These are phyloP conservation scores for Hartigia nigra DNA, from an alignment of 2,888 invertebrate genomes.

Conservation along the genomic window DNA sequence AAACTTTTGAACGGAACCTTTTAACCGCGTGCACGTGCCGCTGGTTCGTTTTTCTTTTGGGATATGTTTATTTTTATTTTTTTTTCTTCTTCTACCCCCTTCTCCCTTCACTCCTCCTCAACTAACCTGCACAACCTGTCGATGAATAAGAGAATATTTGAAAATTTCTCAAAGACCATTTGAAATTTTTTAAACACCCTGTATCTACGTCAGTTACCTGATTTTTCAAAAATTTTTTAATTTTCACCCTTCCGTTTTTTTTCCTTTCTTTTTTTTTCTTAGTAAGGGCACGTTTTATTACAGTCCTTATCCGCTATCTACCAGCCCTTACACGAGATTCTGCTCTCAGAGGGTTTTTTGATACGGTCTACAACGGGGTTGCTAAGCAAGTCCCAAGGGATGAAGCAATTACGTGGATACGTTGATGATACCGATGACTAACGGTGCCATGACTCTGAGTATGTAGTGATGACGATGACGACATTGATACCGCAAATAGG, in stretches of 20 bases:
- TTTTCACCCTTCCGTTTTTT: not conserved
- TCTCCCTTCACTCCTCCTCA: slow-evolving; percentile 18
- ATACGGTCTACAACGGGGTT: slow-evolving; percentile 24
- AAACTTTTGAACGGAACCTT: slow-evolving; percentile 57
- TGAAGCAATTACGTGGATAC: slow-evolving; percentile 48
- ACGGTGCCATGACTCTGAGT: slow-evolving; percentile 20
- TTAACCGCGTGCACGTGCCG: slow-evolving; percentile 62
- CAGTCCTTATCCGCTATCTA: slow-evolving; percentile 26
- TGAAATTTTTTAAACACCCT: not conserved
- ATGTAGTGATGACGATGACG: slow-evolving; percentile 29
- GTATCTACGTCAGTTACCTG: not conserved
- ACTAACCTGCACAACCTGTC: not conserved
- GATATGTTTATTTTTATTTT: not conserved
- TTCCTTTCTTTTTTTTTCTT: slow-evolving; percentile 8
- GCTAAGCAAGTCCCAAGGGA: slow-evolving; percentile 33
- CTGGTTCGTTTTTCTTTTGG: slow-evolving; percentile 23
- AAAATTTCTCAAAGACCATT: too few species aligned
- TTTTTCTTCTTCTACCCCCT: slow-evolving; percentile 22
- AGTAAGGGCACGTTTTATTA: slow-evolving; percentile 17
- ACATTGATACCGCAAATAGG: slow-evolving; percentile 32
- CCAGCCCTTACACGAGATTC: not conserved
- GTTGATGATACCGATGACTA: slow-evolving; percentile 38
- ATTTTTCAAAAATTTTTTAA: not conserved
- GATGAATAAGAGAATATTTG: not conserved
- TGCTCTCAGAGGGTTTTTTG: not conserved